These are phyloP conservation scores for Lepidothrix coronata DNA, from an alignment of 2,113 vertebrate species.

Conservation along the genomic window DNA sequence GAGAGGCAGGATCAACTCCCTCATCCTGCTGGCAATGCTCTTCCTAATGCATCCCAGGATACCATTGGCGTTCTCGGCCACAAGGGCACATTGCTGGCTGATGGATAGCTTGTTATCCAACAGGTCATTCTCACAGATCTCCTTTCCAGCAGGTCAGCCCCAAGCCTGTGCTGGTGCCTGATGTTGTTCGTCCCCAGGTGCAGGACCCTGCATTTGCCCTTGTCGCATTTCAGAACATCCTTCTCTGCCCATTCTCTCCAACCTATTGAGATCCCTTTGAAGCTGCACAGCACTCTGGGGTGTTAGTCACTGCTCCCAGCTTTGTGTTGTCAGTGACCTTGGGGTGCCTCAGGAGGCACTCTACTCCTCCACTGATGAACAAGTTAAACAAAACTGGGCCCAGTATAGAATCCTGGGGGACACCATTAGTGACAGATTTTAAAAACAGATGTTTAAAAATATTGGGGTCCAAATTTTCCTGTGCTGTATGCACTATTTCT, in stretches of 20 bases:
- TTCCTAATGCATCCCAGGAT: background rate
- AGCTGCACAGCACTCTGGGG: background rate
- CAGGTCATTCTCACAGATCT: background rate
- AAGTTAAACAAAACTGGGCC: background rate
- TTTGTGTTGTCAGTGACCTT: background rate
- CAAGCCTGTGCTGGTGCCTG: background rate
- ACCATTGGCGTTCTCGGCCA: background rate
- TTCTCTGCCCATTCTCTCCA: no score
- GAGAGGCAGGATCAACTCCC: fast-evolving
- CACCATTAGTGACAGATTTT: background rate
- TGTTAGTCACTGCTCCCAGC: background rate
- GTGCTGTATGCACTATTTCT: background rate
- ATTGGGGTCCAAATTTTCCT: background rate
- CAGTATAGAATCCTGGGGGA: no score
- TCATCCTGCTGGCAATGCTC: fast-evolving
- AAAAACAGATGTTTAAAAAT: background rate
- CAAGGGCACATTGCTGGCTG: background rate
- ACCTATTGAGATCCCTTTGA: background rate
- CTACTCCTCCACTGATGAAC: background rate
- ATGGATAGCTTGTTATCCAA: background rate
- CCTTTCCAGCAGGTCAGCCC: background rate
- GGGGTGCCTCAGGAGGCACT: no score
- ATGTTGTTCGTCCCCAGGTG: fast-evolving
- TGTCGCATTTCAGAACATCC: background rate
- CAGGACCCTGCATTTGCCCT: background rate